Percentiles rank a stretch among this genome's conserved stretches.
Evolutionary conservation across 2,888 invertebrate genomes (phyloP).

Genomic region (Apotomis turbidana): DNA sequence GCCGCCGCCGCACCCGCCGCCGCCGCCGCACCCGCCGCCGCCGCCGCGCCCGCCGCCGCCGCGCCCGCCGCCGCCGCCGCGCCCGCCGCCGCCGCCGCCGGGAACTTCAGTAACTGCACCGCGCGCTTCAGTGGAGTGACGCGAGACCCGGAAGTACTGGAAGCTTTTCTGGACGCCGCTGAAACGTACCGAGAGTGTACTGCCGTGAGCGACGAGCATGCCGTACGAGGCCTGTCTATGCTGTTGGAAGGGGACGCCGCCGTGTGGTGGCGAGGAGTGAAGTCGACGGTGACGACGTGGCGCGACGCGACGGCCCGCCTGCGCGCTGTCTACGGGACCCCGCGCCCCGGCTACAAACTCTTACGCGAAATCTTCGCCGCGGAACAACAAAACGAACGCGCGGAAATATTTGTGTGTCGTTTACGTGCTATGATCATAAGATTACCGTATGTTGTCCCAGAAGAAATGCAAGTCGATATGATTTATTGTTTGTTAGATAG

Average conservation of each 20-base stretch:
- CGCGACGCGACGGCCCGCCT: not conserved
- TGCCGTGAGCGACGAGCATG: constrained; percentile 2
- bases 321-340: constrained; percentile 7
- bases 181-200: too few relatives aligned
- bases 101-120: too few relatives aligned
- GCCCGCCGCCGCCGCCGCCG: too few relatives aligned
- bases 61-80: too few relatives aligned
- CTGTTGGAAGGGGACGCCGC: constrained; percentile 21
- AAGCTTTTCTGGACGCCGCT: too few relatives aligned
- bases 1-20: too few relatives aligned
- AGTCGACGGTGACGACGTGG: not conserved
- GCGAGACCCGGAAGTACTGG: too few relatives aligned
- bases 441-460: constrained; percentile 7
- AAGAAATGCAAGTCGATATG: not conserved
- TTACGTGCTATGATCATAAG: not conserved
- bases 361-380: constrained; percentile 3
- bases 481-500: constrained; percentile 13
- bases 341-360: constrained; percentile 3
- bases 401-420: constrained; percentile 9
- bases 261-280: constrained; percentile 14
- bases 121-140: too few relatives aligned
- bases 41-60: too few relatives aligned
- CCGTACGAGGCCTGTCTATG: constrained; percentile 16
- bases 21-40: too few relatives aligned
- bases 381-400: constrained; percentile 10